Conservation (phyloP, 1,140 invertebrate species). For the Zaprionus gabonicus region DNA sequence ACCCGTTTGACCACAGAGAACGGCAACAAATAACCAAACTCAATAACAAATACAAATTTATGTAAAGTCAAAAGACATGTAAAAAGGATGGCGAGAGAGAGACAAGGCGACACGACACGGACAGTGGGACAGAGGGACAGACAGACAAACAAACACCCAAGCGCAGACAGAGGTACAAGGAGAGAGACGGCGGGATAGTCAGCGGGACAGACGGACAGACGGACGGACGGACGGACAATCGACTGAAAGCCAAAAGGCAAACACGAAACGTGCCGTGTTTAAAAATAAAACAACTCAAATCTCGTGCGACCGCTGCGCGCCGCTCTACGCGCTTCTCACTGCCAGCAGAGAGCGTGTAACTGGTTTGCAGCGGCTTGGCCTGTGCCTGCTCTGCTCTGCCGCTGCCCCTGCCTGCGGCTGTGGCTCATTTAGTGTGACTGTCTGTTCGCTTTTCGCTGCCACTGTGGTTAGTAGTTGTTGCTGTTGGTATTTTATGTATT, state of each 20-base stretch:
- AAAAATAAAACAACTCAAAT: constrained; percentile 79
- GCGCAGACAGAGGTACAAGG: not conserved
- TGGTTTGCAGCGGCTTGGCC: constrained; percentile 62
- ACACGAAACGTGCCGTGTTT: constrained; percentile 77
- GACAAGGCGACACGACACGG: constrained; percentile 4
- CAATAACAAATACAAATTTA: constrained; percentile 36
- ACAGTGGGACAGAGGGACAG: not conserved
- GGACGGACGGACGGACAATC: not conserved
- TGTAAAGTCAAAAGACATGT: constrained; percentile 62
- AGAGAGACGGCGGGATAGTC: not conserved
- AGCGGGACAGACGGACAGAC: constrained; percentile 4
- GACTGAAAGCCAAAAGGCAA: constrained; percentile 54
- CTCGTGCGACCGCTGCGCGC: constrained; percentile 54
- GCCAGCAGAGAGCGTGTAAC: constrained; percentile 54
- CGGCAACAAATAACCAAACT: constrained; percentile 42
- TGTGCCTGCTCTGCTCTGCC: too few relatives aligned
- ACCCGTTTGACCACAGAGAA: constrained; percentile 51
- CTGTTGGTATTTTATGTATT: constrained; percentile 36
- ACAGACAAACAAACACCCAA: constrained; percentile 7
- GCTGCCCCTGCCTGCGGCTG: not conserved
- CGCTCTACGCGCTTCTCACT: constrained; percentile 66
- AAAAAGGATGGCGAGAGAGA: constrained; percentile 42
- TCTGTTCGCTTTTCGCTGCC: constrained; percentile 2
- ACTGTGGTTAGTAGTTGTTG: not conserved
- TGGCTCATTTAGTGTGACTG: not conserved